Evolutionary conservation across 2,797 vertebrate species (phyloP).

Genomic region (Kryptolebias ocellatus): DNA sequence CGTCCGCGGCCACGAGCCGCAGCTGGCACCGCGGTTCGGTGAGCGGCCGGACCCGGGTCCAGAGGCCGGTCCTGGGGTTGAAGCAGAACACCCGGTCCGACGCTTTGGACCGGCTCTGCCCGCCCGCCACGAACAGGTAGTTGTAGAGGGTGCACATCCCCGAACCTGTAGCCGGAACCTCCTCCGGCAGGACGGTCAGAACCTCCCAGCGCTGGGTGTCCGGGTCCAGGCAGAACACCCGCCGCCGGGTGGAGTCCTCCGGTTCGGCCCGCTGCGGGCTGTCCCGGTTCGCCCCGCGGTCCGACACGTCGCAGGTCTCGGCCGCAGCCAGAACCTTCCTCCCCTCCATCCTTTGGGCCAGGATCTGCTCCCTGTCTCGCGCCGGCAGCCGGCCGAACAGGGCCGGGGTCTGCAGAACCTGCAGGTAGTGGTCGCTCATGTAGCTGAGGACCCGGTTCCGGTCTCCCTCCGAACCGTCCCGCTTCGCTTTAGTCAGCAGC

Average conservation of each 20-base stretch:
- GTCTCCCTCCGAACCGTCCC: constrained; percentile 81
- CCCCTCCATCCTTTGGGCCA: constrained; percentile 86
- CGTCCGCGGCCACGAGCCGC: constrained; percentile 88
- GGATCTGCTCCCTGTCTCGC: constrained; percentile 87
- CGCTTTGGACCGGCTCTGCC: constrained; percentile 81
- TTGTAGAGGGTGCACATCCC: constrained; percentile 91
- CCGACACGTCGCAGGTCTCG: constrained; percentile 83
- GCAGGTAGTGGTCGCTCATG: constrained; percentile 91
- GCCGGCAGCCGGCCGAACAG: constrained; percentile 88
- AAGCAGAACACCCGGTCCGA: constrained; percentile 91
- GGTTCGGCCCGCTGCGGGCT: constrained; percentile 72
- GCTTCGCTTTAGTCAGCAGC: constrained; percentile 86
- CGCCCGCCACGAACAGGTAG: constrained; percentile 93
- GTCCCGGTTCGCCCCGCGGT: constrained; percentile 81
- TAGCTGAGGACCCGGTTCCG: constrained; percentile 85
- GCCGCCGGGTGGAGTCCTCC: constrained; percentile 74
- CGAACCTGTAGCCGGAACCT: constrained; percentile 85
- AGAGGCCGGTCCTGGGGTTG: constrained; percentile 86
- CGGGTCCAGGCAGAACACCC: constrained; percentile 82
- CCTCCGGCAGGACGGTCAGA: constrained; percentile 87
- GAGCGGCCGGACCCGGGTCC: constrained; percentile 85
- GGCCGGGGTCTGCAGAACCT: constrained; percentile 85
- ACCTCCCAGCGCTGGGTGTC: constrained; percentile 81
- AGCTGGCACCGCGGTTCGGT: constrained; percentile 90
- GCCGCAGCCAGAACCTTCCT: constrained; percentile 84